Evolutionary conservation across 2,113 vertebrate genomes (phyloP).

Genomic region (Ceyx cyanopectus): DNA sequence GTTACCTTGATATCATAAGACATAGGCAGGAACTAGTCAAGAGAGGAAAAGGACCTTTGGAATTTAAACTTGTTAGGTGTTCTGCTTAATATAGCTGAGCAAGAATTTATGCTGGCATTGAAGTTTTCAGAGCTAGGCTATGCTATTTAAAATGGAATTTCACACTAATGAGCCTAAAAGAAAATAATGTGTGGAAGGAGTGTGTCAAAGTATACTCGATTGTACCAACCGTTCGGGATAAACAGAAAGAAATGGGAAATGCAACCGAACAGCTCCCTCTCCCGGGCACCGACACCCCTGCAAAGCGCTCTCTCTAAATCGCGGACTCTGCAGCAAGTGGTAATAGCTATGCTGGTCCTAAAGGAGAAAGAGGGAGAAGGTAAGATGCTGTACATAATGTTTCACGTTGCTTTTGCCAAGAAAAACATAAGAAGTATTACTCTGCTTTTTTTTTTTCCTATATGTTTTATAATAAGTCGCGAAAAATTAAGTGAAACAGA

Average conservation of each 20-base stretch:
- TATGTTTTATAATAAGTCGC: neutral
- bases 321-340: neutral
- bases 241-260: slow-evolving; percentile 28
- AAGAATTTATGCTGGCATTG: slow-evolving; percentile 57
- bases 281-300: neutral
- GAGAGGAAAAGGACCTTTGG: slow-evolving; percentile 51
- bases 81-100: slow-evolving; percentile 44
- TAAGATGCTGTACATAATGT: neutral
- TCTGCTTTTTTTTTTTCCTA: neutral
- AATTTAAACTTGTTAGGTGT: slow-evolving; percentile 69
- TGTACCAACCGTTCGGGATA: neutral
- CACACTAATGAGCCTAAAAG: slow-evolving; percentile 77
- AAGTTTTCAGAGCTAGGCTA: slow-evolving; percentile 69
- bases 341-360: neutral
- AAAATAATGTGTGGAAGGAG: slow-evolving; percentile 71
- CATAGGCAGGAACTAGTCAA: slow-evolving; percentile 50
- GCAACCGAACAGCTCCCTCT: slow-evolving; percentile 77
- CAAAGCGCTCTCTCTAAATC: neutral
- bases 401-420: accelerated
- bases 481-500: neutral
- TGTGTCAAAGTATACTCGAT: slow-evolving; percentile 67
- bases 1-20: slow-evolving; percentile 57
- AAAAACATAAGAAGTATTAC: neutral
- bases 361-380: neutral
- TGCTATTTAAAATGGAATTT: slow-evolving; percentile 75